Evolutionary conservation across 53 echinoderm and acorn worm genomes (phyloP), one percentile per base, ranked within the genome.

Genomic region (Echinarachnius parma): DNA sequence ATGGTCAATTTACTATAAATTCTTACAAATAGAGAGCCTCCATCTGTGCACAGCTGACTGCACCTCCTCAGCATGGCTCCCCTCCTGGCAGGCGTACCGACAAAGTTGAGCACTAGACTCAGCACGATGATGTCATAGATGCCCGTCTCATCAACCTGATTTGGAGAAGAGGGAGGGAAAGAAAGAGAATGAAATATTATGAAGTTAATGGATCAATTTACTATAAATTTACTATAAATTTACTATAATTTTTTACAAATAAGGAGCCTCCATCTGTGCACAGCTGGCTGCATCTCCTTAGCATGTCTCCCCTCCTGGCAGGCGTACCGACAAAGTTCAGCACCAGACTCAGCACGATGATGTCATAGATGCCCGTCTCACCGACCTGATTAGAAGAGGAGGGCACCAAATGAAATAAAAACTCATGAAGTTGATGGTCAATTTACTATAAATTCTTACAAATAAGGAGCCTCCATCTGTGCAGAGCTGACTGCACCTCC

Each of bases 101-200:
- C 90, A 87, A 95, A 95, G 64, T 95, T 95, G 3, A 95, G 77
- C 11, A 95, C 91, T 46, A 95, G 31, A 65, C 95, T 95, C 28
- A 95, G 91, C 1, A 95, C 85, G 10, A 95, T 78, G 36, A 91
- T 78, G 58, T 93, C 86, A 57, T 83, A 93, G 58, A 61, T 35
- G 9, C 79, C 75, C 24, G 78, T 69, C 24, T 81, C 25, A 10
- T 66, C 75, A 29, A 74, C 62, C 95, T 95, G 70, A 46, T n/a
- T n/a, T n/a, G n/a, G n/a, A n/a, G n/a, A n/a, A n/a, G n/a, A n/a
- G n/a, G n/a, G n/a, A n/a, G n/a, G n/a, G n/a, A n/a, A n/a, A n/a
- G n/a, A n/a, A n/a, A n/a, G n/a, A n/a, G n/a, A n/a, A n/a, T n/a
- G n/a, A n/a, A n/a, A n/a, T n/a, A n/a, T n/a, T n/a, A n/a, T n/a